Base-by-base conservation (phyloP, 2,888 invertebrate species). In the Drosophila stalkeri region DNA sequence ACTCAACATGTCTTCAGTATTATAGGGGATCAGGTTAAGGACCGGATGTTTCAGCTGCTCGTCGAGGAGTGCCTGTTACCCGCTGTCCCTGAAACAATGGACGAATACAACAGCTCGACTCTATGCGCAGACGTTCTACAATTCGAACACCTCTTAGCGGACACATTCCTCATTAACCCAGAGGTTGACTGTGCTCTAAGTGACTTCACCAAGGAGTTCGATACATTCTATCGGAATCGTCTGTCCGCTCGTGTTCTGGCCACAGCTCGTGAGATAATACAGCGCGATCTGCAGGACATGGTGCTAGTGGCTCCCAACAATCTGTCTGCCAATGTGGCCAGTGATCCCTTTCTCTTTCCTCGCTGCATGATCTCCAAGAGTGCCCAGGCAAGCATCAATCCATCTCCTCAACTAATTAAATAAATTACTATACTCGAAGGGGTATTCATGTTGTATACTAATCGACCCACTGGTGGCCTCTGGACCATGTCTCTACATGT, bases 221-320 rank as follows among this genome's bases (percentile, higher is more conserved):
- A 97, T 90, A 93, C 95, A 7, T 93, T 97, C 39, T 97, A 97
- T 92, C 95, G 96, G 39, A 95, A 96, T 87, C 96, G 96, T 86
- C 95, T 96, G 61, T 96, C 96, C 79, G 95, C 95, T 84, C 94
- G 95, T 77, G 95, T 97, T 75, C 92, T 97, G 64, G 94, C 95
- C 64, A 94, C 94, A 57, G 97, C 97, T 0, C 94, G 96, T 43
- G 93, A 93, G 70, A 95, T 98, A 52, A 97, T 98, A 95, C 94
- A 95, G 62, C 96, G 96, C 89, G 97, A 98, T 92, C 94, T 98
- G 61, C 97, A 97, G 91, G 95, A 95, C 76, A 95, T 96, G 82
- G 94, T 95, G 90, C 93, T 94, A 12, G 94, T 95, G 75, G 94
- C 94, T 1, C 94, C 94, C 2, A 94, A 94, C 27, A 91, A 91